Evolutionary conservation across 2,888 invertebrate genomes (phyloP), one percentile per base, ranked within the genome.

Genomic region (Heliconius sara): DNA sequence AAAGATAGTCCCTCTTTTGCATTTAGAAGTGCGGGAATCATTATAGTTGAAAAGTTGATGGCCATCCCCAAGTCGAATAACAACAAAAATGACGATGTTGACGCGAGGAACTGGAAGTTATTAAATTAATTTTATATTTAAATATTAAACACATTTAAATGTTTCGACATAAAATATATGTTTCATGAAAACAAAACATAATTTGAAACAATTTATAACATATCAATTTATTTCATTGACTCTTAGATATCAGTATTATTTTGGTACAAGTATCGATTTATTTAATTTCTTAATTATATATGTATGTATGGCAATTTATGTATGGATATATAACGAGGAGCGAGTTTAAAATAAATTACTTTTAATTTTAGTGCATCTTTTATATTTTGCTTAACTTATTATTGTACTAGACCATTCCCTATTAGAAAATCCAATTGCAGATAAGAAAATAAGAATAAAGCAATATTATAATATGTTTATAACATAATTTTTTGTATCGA

Each of bases 31-130:
- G 94, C 95, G 1, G 96, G 95, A 60, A 96, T 90, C 0, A 95
- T 95, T 72, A 96, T 95, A 1, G 96, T 96, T 2, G 96, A 91
- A 84, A 96, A 96, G 78, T 95, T 95, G 73, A 96, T 89, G 0
- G 96, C 95, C 95, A 96, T 95, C 0, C 96, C 96, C 57, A 96
- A 88, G 84, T 96, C 95, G 82, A 96, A 85, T 4, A 96, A 88
- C 2, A 96, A 89, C 16, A 96, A 85, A 85, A 95, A 95, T 76
- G 96, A 95, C 12, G 96, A 95, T 87, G 95, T 91, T 81, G 95
- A 95, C 80, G 96, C 96, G 86, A 96, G 86, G 10, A 95, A 86
- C 96, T 96, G 89, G 7, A 19, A 57, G 19, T 57, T 9, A 57
- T 22, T 5, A 75, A 43, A 74, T 39, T 27, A 9, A 34, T 34